Evolutionary conservation across 2,888 invertebrate species (phyloP).

Genomic region (Charanyca ferruginea): DNA sequence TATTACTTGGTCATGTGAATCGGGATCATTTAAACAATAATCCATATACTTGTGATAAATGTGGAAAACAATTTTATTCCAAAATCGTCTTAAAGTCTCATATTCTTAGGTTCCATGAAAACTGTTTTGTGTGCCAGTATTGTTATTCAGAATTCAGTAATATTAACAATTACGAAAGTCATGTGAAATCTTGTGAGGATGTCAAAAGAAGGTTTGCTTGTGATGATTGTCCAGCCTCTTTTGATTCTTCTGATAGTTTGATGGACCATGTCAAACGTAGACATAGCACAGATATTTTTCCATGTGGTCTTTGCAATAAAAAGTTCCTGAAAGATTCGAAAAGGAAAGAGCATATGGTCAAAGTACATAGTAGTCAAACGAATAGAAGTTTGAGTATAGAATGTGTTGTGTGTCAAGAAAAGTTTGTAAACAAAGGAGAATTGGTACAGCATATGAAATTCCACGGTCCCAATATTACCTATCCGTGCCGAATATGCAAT

Average conservation of each 20-base stretch:
- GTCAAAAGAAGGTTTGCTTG: conserved; percentile 66
- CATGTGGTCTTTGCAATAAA: conserved; percentile 73
- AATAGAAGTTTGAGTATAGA: conserved; percentile 43
- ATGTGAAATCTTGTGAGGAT: conserved; percentile 68
- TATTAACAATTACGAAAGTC: conserved; percentile 62
- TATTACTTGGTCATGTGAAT: conserved; percentile 75
- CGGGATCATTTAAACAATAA: conserved; percentile 76
- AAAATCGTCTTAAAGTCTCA: conserved; percentile 71
- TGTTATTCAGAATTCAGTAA: conserved; percentile 74
- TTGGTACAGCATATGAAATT: conserved; percentile 70
- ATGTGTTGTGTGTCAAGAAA: conserved; percentile 51
- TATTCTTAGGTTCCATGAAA: conserved; percentile 70
- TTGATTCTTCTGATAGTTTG: conserved; percentile 66
- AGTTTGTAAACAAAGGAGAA: conserved; percentile 69
- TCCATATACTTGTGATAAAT: conserved; percentile 75
- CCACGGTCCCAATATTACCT: conserved; percentile 39
- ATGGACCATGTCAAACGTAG: conserved; percentile 65
- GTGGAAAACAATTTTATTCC: conserved; percentile 76
- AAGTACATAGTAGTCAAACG: conserved; percentile 73
- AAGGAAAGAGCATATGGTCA: conserved; percentile 71
- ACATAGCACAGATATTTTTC: conserved; percentile 68
- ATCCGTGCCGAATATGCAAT: conserved; percentile 51
- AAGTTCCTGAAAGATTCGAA: conserved; percentile 58
- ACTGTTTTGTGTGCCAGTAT: conserved; percentile 69
- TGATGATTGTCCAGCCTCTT: conserved; percentile 72